Evolutionary conservation across 2,797 vertebrate genomes (phyloP).

Genomic region (Melanotaenia trifasciata): DNA sequence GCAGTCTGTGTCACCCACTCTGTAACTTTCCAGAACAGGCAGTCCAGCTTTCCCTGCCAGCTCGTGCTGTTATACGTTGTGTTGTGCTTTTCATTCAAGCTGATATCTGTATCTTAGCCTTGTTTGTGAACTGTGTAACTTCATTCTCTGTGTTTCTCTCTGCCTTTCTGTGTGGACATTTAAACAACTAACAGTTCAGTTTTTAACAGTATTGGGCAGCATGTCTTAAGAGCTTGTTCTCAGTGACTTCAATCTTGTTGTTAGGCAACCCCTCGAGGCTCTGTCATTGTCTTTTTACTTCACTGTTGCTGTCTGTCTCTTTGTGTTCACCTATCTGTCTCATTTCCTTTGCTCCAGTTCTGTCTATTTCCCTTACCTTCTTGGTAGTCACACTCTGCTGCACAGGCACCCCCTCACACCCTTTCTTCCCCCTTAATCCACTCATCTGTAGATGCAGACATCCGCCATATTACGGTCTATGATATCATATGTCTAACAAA

Average conservation of each 20-base stretch:
- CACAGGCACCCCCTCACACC: conserved; percentile 47
- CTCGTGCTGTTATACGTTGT: conserved; percentile 8
- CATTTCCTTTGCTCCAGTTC: conserved; percentile 41
- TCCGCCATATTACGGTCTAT: conserved; percentile 42
- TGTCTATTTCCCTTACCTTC: conserved; percentile 36
- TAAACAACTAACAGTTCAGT: background rate
- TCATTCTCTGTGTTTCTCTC: background rate
- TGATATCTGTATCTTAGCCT: background rate
- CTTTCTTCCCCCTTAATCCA: conserved; percentile 27
- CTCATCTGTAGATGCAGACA: conserved; percentile 49
- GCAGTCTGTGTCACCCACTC: background rate
- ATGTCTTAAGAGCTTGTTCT: background rate
- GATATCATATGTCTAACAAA: conserved; percentile 21
- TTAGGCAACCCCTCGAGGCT: conserved; percentile 3
- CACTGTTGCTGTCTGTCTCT: conserved; percentile 31
- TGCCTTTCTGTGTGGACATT: background rate
- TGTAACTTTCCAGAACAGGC: conserved; percentile 10
- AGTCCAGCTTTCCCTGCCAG: background rate
- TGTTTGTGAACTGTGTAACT: background rate
- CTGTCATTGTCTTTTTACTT: conserved; percentile 16
- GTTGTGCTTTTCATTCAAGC: background rate
- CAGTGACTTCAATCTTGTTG: background rate
- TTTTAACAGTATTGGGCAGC: background rate
- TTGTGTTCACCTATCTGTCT: conserved; percentile 32
- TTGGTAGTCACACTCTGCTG: conserved; percentile 41